phyloP scores from a whole-genome alignment of 2,113 vertebrate species.

The Clarias macrocephalus region DNA sequence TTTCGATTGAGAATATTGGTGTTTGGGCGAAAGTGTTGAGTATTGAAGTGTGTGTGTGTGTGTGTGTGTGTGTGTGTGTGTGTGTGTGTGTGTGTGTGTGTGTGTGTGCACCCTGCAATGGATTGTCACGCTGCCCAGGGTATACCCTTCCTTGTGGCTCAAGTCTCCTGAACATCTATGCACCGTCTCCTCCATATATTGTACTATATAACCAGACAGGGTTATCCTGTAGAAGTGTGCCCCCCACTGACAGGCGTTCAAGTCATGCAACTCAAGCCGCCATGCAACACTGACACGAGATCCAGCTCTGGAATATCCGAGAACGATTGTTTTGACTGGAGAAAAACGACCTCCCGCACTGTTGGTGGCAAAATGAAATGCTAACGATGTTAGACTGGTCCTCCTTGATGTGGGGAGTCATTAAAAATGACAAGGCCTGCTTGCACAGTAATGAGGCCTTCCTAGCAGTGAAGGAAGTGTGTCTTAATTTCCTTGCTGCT shows the following conservation, averaged over 20 bases:
- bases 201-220: not conserved
- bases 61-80: too few species aligned
- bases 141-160: too few species aligned
- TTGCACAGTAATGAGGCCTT: conserved; percentile 41
- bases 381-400: conserved; percentile 12
- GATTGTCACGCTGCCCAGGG: too few species aligned
- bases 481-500: conserved; percentile 45
- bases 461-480: conserved; percentile 32
- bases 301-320: conserved; percentile 1
- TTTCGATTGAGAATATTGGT: not conserved
- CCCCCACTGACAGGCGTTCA: not conserved
- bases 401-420: conserved; percentile 36
- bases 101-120: too few species aligned
- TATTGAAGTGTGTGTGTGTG: not conserved
- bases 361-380: not conserved
- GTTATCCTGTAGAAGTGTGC: not conserved
- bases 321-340: not conserved
- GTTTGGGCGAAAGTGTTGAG: not conserved
- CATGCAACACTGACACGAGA: not conserved
- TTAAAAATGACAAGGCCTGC: conserved; percentile 27
- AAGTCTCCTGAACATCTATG: not conserved
- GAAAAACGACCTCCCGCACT: not conserved
- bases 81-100: too few species aligned
- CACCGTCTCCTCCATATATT: not conserved
- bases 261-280: not conserved